phyloP scores from a whole-genome alignment of 1,140 invertebrate genomes.

The Magallana ariakensis region DNA sequence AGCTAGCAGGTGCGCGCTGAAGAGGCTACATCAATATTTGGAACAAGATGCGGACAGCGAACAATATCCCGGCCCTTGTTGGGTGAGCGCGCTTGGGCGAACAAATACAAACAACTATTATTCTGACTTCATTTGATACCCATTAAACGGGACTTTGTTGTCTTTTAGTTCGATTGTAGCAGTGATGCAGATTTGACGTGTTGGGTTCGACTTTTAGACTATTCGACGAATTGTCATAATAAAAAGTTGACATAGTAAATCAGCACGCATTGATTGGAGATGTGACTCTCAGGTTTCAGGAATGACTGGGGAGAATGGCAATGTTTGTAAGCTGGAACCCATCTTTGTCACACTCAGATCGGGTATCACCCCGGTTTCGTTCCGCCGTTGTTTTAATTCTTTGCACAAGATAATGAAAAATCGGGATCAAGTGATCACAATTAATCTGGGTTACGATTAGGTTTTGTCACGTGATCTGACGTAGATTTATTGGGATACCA shows the following conservation, averaged over 20 bases:
- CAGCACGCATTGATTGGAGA: conserved; percentile 1
- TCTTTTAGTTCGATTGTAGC: conserved; percentile 30
- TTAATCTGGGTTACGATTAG: neutral
- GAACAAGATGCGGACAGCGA: conserved; percentile 8
- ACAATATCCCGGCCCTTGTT: conserved; percentile 25
- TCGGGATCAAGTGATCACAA: conserved; percentile 16
- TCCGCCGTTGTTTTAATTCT: conserved; percentile 22
- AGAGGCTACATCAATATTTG: conserved; percentile 33
- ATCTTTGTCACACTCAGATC: neutral
- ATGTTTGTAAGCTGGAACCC: neutral
- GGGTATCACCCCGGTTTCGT: neutral
- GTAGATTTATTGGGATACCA: neutral
- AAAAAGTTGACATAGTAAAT: conserved; percentile 29
- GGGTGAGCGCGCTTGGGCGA: neutral
- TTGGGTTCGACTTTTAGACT: conserved; percentile 33
- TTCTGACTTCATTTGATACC: conserved; percentile 30
- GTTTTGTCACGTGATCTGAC: neutral
- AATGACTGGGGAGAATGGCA: neutral
- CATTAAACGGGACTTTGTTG: conserved; percentile 38
- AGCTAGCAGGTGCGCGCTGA: conserved; percentile 2
- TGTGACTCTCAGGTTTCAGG: conserved; percentile 2
- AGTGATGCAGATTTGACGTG: conserved; percentile 17
- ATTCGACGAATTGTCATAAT: conserved; percentile 24
- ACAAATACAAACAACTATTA: conserved; percentile 33
- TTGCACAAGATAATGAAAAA: conserved; percentile 29